Conservation (phyloP, 2,888 invertebrate species). For the Oxytorus armatus region DNA sequence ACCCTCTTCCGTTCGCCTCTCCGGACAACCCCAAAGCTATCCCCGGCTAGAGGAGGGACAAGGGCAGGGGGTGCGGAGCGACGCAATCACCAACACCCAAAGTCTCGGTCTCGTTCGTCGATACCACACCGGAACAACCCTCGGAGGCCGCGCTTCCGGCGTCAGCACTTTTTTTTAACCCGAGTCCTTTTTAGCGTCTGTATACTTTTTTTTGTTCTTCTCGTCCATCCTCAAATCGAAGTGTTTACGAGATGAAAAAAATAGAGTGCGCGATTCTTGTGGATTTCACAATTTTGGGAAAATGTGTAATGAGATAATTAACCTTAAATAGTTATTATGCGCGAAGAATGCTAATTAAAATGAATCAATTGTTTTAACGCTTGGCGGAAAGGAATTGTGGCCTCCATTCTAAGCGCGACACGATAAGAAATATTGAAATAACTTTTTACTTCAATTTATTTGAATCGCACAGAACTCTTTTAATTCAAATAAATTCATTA, state of each 20-base stretch:
- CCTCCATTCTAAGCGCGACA: too few species aligned
- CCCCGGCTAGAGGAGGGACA: too few species aligned
- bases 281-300: too few species aligned
- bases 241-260: not conserved
- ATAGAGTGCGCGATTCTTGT: too few species aligned
- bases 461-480: not conserved
- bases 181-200: not conserved
- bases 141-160: slow-evolving; percentile 46
- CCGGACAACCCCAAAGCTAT: slow-evolving; percentile 23
- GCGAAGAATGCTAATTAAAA: too few species aligned
- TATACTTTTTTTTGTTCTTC: not conserved
- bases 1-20: slow-evolving; percentile 37
- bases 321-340: too few species aligned
- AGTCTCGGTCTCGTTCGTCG: slow-evolving; percentile 37
- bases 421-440: too few species aligned
- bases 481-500: not conserved
- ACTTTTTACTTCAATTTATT: not conserved
- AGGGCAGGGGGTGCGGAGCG: slow-evolving; percentile 19
- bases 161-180: slow-evolving; percentile 69
- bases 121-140: slow-evolving; percentile 53
- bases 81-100: slow-evolving; percentile 33
- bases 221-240: not conserved
- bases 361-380: too few species aligned
- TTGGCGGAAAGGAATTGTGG: too few species aligned
- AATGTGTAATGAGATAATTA: too few species aligned